Base-by-base conservation (phyloP, 2,888 invertebrate genomes). In the Phrixothrix hirtus region DNA sequence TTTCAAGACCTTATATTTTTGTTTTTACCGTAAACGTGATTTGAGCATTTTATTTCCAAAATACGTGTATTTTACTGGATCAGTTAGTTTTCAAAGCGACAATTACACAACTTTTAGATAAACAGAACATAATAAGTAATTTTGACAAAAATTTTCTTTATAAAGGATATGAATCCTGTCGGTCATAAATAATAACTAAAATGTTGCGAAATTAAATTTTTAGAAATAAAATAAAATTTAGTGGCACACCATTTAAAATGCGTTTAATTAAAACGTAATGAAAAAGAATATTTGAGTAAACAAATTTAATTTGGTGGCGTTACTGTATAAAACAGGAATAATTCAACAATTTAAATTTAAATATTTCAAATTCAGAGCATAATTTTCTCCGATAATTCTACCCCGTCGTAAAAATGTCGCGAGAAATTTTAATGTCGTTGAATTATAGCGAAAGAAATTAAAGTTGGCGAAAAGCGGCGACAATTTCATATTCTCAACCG, bases 311-410 rank as follows among this genome's bases (percentile, higher is more conserved):
- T 21, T 21, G 27, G 15, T 12, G 11, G 14, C 35, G 38, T 15
- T 25, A 48, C 34, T 31, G 48, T 35, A 35, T 47, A 47, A 47
- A 47, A 47, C 26, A 21, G 46, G 30, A 44, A 54, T 41, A 54
- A 54, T 49, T 54, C 48, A 47, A 41, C 60, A 58, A 58, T 58
- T 57, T 45, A 57, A 58, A 61, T 61, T 59, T 60, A 59, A 61
- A 60, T 60, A 60, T 63, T 59, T 61, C 54, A 61, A 58, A 58
- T 49, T 47, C 46, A 49, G 54, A 57, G 50, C 54, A 54, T 60
- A 60, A 61, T 55, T 55, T 55, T 43, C 44, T 11, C 39, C 46
- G 55, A 50, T 55, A 44, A 50, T 55, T 51, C 51, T 50, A 36
- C 17, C 27, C 27, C 31, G 51, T 55, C 55, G 55, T 55, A 55